Evolutionary conservation across 2,797 vertebrate species (phyloP).

Genomic region (Streptopelia turtur): DNA sequence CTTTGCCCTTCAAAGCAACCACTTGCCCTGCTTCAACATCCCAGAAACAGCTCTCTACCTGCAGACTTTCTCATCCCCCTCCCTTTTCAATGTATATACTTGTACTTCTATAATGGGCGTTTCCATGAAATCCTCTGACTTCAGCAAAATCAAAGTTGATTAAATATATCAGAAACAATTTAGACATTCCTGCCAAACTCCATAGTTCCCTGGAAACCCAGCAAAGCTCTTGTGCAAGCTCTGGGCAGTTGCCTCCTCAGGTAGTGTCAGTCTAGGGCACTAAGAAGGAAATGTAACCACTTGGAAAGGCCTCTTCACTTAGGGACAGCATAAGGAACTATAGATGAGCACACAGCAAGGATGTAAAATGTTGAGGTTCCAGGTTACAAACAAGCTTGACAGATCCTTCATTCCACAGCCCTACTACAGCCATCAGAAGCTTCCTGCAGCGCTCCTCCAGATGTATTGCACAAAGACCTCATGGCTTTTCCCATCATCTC

Average conservation of each 20-base stretch:
- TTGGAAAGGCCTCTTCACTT: neutral
- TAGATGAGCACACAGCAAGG: neutral
- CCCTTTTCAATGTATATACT: neutral
- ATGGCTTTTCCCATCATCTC: neutral
- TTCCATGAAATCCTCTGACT: neutral
- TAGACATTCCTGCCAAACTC: neutral
- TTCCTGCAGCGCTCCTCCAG: neutral
- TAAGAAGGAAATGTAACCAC: neutral
- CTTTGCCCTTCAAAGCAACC: neutral
- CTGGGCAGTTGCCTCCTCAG: neutral
- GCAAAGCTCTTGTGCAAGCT: neutral
- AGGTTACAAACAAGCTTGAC: neutral
- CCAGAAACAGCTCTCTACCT: neutral
- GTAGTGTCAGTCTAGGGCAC: neutral
- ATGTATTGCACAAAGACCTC: neutral
- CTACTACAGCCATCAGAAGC: neutral
- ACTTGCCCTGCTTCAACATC: neutral
- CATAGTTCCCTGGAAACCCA: neutral
- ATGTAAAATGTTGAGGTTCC: neutral
- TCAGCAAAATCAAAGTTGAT: neutral
- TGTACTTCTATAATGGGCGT: neutral
- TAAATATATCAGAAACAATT: neutral
- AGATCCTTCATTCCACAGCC: neutral
- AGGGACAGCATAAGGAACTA: neutral
- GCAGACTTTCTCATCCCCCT: neutral